Evolutionary conservation across 2,797 vertebrate species (phyloP), one percentile per base, ranked within the genome.

Genomic region (Chelonia mydas): DNA sequence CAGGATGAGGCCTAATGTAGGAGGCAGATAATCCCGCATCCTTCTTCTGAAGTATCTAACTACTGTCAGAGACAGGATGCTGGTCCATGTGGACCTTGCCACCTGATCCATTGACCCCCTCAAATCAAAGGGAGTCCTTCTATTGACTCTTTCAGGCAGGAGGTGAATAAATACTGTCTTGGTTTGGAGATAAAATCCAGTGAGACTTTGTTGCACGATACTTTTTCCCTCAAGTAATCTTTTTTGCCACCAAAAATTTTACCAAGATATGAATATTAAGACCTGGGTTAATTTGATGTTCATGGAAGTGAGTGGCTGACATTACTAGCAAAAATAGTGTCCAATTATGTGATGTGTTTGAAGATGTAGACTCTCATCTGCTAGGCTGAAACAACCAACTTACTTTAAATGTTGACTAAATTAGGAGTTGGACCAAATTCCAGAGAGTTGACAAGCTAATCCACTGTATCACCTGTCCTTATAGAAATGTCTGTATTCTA

Each of bases 141-240:
- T 2, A 0, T 11, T 74, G 81, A 16, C 2, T 41, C 0, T 1
- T 3, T 17, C 65, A 1, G 11, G 15, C 33, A 50, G 1, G 3
- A 6, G 2, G 47, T 76, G 37, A 72, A 28, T 45, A 55, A 37
- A 7, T 54, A 47, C 1, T 1, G 0, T 9, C 10, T 57, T 90
- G 41, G 12, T 1, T 6, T 4, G 0, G 5, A 27, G 51, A 7
- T 49, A 11, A 37, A 72, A 72, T 72, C 65, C n/a, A 72, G n/a
- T 23, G 65, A 41, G 8, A 11, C 65, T 41, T 68, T 72, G 21
- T 17, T 68, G 65, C n/a, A 72, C 19, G 23, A 72, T 72, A 72
- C 65, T 41, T 72, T 37, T 65, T 59, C 23, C 21, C n/a, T 72
- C n/a, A 72, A 72, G n/a, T 21, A 72, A 37, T 37, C 19, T 28